Base-by-base conservation (phyloP, 2,797 vertebrate species). In the Salarias fasciatus region DNA sequence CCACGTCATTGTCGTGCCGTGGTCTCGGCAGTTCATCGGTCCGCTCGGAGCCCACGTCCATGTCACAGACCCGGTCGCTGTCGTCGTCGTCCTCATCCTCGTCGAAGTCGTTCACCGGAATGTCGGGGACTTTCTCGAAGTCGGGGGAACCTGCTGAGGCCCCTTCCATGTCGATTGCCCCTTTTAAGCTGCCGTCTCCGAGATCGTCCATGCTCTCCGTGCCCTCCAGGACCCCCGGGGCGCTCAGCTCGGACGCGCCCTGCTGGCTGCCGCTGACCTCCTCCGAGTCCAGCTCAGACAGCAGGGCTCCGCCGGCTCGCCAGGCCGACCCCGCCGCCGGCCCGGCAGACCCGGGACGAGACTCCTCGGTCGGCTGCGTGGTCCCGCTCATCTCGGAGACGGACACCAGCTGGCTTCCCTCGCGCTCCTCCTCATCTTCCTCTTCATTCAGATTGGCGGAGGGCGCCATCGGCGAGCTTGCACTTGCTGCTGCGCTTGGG, bases 321-420 rank as follows among this genome's bases (percentile, higher is more conserved):
- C 91, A 93, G 30, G 85, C 72, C 3, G 91, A 88, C 2, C 88
- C 88, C 0, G 86, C 85, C 0, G 76, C 53, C 1, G 67, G 80
- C 35, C 93, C 92, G 5, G 84, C 92, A 0, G 92, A 94, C 0
- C 90, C 92, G 0, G 92, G 92, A 10, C 86, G 87, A 37, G 93
- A 94, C 56, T 93, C 92, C 47, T 94, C 93, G 0, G 92, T 93
- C 36, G 92, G 90, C 77, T 94, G 92, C 0, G 92, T 92, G 43
- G 88, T 89, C 12, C 93, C 93, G 33, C 93, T 94, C 93, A 94
- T 94, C 63, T 94, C 93, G 8, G 93, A 94, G 51, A 93, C 68
- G 0, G 93, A 93, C 38, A 93, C 89, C 62, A 88, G 74, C 75
- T 93, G 92, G 65, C 93, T 93, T 37, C 85, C 88, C 29, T 93